phyloP scores from a whole-genome alignment of 2,113 vertebrate species.

The Lepisosteus oculatus region DNA sequence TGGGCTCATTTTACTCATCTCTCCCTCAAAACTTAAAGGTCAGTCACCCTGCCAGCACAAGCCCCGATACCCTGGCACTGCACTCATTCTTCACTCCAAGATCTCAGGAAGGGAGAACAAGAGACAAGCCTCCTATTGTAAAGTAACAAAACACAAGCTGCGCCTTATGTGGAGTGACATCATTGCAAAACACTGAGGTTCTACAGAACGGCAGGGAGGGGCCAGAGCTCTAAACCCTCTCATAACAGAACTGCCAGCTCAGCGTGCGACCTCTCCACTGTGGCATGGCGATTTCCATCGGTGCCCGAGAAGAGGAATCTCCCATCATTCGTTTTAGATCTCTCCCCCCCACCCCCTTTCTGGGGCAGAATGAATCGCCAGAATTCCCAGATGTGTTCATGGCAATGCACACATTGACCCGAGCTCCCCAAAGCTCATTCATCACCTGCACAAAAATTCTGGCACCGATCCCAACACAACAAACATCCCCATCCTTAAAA shows the following conservation, averaged over 20 bases:
- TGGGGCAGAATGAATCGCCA: not conserved
- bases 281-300: no score
- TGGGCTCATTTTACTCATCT: not conserved
- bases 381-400: no score
- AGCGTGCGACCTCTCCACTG: not conserved
- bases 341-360: no score
- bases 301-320: no score
- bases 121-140: slow-evolving; percentile 12
- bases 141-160: not conserved
- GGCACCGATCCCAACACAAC: no score
- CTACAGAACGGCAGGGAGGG: not conserved
- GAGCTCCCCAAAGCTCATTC: no score
- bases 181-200: slow-evolving; percentile 3
- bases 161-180: not conserved
- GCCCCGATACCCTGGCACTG: slow-evolving; percentile 8
- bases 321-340: no score
- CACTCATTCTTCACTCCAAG: not conserved
- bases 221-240: not conserved
- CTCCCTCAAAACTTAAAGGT: not conserved
- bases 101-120: not conserved
- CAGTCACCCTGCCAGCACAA: not conserved
- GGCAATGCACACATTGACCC: no score
- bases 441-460: no score
- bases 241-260: not conserved
- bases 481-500: no score